These are phyloP conservation scores for Colossoma macropomum DNA, from an alignment of 2,113 vertebrate genomes.

Conservation along the genomic window DNA sequence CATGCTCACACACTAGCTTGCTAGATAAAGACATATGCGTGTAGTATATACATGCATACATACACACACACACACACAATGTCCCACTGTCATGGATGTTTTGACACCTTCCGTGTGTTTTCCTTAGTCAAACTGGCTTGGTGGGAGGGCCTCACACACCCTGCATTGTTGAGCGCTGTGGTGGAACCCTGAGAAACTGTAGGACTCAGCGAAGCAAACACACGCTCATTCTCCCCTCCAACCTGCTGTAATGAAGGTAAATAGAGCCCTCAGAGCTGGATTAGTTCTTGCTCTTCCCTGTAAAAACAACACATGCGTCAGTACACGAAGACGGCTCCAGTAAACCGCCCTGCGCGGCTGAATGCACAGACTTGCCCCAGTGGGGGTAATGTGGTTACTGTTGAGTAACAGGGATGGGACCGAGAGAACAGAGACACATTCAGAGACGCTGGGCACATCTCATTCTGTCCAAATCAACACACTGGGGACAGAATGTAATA, in stretches of 20 bases:
- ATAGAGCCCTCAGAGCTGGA: slow-evolving; percentile 42
- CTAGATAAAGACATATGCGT: slow-evolving; percentile 50
- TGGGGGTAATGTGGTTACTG: slow-evolving; percentile 33
- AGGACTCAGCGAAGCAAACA: slow-evolving; percentile 49
- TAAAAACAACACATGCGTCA: slow-evolving; percentile 44
- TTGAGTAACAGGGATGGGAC: slow-evolving; percentile 26
- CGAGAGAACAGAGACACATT: slow-evolving; percentile 33
- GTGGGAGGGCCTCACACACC: slow-evolving; percentile 55
- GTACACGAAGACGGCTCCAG: slow-evolving; percentile 11
- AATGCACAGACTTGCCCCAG: slow-evolving; percentile 22
- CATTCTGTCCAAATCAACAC: slow-evolving; percentile 28
- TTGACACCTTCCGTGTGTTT: slow-evolving; percentile 67
- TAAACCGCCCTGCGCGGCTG: not conserved
- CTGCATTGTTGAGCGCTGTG: slow-evolving; percentile 46
- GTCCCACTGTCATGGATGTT: slow-evolving; percentile 54
- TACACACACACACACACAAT: slow-evolving; percentile 49
- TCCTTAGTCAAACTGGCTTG: slow-evolving; percentile 52
- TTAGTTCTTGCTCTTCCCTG: slow-evolving; percentile 21
- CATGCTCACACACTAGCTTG: slow-evolving; percentile 27
- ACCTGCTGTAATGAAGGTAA: slow-evolving; percentile 34
- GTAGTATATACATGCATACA: slow-evolving; percentile 13
- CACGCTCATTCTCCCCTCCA: slow-evolving; percentile 38
- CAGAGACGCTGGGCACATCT: slow-evolving; percentile 15
- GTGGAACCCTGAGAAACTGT: slow-evolving; percentile 35
- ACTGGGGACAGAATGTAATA: not conserved